Evolutionary conservation across 2,888 invertebrate genomes (phyloP), one percentile per base, ranked within the genome.

Genomic region (Drosophila mercatorum): DNA sequence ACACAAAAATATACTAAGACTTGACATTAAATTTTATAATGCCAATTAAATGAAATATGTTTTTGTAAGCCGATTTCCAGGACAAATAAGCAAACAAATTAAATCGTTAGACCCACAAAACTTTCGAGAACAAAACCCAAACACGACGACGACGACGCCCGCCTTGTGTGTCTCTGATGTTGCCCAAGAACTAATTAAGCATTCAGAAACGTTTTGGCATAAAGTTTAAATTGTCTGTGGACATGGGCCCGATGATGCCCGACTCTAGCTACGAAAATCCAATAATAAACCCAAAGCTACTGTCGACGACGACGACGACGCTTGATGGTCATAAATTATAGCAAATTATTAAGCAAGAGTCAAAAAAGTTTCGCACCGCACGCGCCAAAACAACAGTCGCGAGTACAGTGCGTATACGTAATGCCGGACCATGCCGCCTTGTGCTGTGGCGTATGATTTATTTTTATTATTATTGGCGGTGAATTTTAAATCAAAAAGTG

Each of bases 401-500:
- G 47, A 49, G 51, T 75, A 76, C 61, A 78, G 63, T 74, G 74
- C 78, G 75, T 77, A 78, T 78, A 78, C 77, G 74, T 43, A 65
- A 59, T 68, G 70, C 58, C 58, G 64, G 59, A 67, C 63, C n/a
- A 40, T 59, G 58, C 40, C 52, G 68, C 46, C 49, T 62, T 63
- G 46, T 51, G 44, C 52, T 65, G 62, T 60, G 80, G 80, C 41
- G 72, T 79, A 83, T 91, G 90, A 91, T 91, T 91, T 91, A 91
- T 91, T 88, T 87, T 90, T 91, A 91, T 91, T 90, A 87, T 90
- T 90, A 91, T 91, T 91, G 90, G 90, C 86, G 91, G 84, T 83
- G 86, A 87, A 90, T 91, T 90, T 90, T 83, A 91, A 90, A 91
- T 90, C 91, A 89, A 83, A 89, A 79, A 72, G 78, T 76, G 68